Evolutionary conservation across 1,140 invertebrate species (phyloP).

Genomic region (Oncopeltus fasciatus): DNA sequence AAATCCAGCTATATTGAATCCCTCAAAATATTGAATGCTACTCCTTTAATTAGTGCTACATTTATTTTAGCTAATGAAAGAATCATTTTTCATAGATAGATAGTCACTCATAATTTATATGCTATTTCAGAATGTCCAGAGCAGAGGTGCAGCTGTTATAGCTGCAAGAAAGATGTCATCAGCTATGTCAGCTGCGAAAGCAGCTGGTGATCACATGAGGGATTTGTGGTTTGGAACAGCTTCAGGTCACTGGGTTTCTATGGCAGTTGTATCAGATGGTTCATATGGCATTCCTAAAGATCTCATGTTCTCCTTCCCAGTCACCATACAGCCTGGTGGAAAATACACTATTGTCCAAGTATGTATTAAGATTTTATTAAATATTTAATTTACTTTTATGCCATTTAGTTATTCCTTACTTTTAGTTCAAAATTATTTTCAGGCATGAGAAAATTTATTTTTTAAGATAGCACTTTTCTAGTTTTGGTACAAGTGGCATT

Average conservation of each 20-base stretch:
- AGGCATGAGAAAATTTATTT: no score
- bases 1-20: no score
- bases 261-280: conserved; percentile 98
- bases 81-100: neutral
- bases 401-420: conserved; percentile 7
- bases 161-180: conserved; percentile 94
- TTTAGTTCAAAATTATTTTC: no score
- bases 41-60: neutral
- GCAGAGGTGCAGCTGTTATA: conserved; percentile 93
- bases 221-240: conserved; percentile 87
- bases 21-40: neutral
- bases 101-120: no score
- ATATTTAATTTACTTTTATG: conserved; percentile 9
- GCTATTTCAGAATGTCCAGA: conserved; percentile 83
- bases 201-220: conserved; percentile 92
- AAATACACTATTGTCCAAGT: conserved; percentile 5
- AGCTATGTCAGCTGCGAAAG: conserved; percentile 96
- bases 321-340: conserved; percentile 41
- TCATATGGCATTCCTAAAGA: conserved; percentile 76
- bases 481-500: no score
- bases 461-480: no score
- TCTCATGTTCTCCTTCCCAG: conserved; percentile 92
- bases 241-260: conserved; percentile 71
- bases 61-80: neutral
- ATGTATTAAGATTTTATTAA: conserved; percentile 8